These are phyloP conservation scores for Drosophila grimshawi DNA, from an alignment of 1,140 invertebrate species.

Conservation along the genomic window DNA sequence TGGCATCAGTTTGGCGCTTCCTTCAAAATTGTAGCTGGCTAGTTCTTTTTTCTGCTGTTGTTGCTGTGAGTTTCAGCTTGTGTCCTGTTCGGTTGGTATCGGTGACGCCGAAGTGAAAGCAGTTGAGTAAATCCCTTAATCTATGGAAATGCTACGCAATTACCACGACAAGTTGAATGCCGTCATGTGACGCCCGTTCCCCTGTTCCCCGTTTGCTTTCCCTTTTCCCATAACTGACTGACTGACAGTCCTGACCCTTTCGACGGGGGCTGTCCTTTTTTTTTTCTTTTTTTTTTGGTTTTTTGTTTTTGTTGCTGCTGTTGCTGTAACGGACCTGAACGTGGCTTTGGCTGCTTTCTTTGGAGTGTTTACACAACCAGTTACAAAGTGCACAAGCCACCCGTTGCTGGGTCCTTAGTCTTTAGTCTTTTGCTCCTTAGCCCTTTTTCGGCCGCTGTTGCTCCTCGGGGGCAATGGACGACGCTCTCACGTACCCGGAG, in stretches of 20 bases:
- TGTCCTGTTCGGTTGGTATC: constrained; percentile 35
- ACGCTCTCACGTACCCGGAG: constrained; percentile 61
- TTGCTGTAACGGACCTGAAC: constrained; percentile 35
- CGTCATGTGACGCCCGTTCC: constrained; percentile 51
- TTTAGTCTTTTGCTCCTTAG: constrained; percentile 14
- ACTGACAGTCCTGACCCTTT: constrained; percentile 72
- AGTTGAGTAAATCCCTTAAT: constrained; percentile 81
- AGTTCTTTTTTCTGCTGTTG: constrained; percentile 42
- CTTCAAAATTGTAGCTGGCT: constrained; percentile 14
- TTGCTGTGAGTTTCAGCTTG: constrained; percentile 2
- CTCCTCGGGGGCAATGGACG: constrained; percentile 32
- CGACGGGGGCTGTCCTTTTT: constrained; percentile 21
- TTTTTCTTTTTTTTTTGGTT: background rate
- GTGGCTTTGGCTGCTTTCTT: constrained; percentile 41
- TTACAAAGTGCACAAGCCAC: constrained; percentile 81
- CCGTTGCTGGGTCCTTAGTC: constrained; percentile 35
- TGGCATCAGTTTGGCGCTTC: constrained; percentile 51
- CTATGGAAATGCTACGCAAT: constrained; percentile 84
- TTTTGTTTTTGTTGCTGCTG: background rate
- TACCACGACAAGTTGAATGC: constrained; percentile 77
- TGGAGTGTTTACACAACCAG: constrained; percentile 80
- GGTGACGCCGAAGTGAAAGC: constrained; percentile 45
- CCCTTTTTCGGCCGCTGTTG: constrained; percentile 13
- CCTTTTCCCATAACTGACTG: constrained; percentile 26
- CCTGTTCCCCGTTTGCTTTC: background rate